Base-by-base conservation (phyloP, 2,113 vertebrate genomes). In the Xiphorhynchus elegans region DNA sequence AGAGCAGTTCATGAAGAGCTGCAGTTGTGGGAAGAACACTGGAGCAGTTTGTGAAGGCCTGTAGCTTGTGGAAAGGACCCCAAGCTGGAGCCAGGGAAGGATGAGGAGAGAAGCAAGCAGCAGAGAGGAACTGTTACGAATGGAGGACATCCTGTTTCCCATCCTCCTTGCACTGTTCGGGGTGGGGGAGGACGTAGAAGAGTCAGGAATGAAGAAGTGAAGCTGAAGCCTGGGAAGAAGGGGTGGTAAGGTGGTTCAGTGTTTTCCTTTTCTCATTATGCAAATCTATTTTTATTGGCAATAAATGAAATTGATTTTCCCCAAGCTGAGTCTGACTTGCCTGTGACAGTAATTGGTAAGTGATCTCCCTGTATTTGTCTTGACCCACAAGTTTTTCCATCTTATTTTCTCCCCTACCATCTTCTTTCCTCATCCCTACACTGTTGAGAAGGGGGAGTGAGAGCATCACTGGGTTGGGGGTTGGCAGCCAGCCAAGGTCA, bases 331-430 rank as follows among this genome's bases (percentile, higher is more conserved):
- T 78, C 29, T 96, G 59, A 31, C 58, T 82, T 79, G 42, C 23
- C 47, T 78, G 17, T 93, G 39, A 63, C 52, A 72, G 56, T 74
- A 70, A 31, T 35, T 70, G 75, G 82, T 94, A 90, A 94, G 90
- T 91, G 42, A 74, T 75, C 33, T 87, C 50, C 33, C 28, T 69
- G 37, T 64, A 25, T 75, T 83, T 74, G 25, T 78, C 17, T 35
- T 70, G 56, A 68, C 20, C 23, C 11, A 14, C 16, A 55, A 55
- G 23, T 53, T 81, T 81, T 81, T 75, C 25, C 2, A 17, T 35
- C 28, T 77, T 21, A 31, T 62, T 40, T 76, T 55, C 11, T 76
- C 35, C 11, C 11, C 17, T 31, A 26, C 40, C 7, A 37, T 42
- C 21, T 56, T 90, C 18, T 13, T 49, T 56, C 31, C 25, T 62